Conservation (phyloP, 1,140 invertebrate genomes). For the Lepidostoma basale region DNA sequence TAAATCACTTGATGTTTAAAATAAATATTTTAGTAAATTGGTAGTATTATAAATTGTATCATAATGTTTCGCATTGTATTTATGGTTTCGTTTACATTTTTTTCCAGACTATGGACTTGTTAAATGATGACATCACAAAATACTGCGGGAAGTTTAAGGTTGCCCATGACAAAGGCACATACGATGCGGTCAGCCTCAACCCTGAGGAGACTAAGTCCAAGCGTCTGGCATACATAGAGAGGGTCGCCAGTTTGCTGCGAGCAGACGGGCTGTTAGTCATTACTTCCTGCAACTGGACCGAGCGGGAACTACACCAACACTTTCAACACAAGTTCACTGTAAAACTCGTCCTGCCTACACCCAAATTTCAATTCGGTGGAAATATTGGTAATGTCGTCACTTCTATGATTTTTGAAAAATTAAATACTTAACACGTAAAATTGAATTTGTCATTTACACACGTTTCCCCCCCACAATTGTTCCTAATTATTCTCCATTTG, state of each 20-base stretch:
- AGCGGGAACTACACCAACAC: constrained; percentile 76
- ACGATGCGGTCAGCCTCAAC: constrained; percentile 87
- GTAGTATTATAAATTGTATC: constrained; percentile 3
- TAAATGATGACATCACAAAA: constrained; percentile 50
- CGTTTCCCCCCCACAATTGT: too few species aligned
- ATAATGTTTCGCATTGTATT: too few species aligned
- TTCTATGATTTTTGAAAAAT: constrained; percentile 73
- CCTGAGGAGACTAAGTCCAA: constrained; percentile 70
- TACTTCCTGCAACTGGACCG: constrained; percentile 95
- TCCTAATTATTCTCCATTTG: too few species aligned
- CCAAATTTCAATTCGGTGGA: constrained; percentile 84
- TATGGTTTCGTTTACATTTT: too few species aligned
- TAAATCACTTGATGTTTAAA: too few species aligned
- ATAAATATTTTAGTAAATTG: too few species aligned
- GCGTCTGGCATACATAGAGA: constrained; percentile 71
- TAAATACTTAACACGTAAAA: too few species aligned
- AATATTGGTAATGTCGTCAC: constrained; percentile 80
- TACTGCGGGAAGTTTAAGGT: constrained; percentile 64
- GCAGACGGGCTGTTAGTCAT: constrained; percentile 77
- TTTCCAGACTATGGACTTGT: constrained; percentile 64
- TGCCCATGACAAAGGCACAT: constrained; percentile 90
- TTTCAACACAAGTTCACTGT: constrained; percentile 72
- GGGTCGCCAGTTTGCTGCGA: constrained; percentile 66
- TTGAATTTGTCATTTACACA: too few species aligned
- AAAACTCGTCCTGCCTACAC: constrained; percentile 72